phyloP scores from a whole-genome alignment of 2,888 invertebrate species.

The Folsomia candida region DNA sequence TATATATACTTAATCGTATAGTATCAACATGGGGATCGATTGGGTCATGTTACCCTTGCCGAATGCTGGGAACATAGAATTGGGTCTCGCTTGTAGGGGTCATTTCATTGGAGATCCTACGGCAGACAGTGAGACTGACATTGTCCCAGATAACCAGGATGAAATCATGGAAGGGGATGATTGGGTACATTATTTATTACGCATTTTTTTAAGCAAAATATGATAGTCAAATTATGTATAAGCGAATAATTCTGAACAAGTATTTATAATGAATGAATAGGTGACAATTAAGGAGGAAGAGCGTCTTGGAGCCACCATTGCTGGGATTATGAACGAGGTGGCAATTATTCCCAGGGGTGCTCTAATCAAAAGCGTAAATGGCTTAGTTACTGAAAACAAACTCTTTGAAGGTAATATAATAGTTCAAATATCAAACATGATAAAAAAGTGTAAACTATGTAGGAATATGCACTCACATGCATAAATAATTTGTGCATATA shows the following conservation, averaged over 20 bases:
- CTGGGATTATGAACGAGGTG: slow-evolving; percentile 70
- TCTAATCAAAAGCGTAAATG: slow-evolving; percentile 70
- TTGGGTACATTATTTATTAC: slow-evolving; percentile 31
- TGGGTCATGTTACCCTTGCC: slow-evolving; percentile 46
- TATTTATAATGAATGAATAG: slow-evolving; percentile 16
- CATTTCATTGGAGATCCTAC: slow-evolving; percentile 49
- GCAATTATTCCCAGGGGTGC: slow-evolving; percentile 76
- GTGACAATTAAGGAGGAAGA: slow-evolving; percentile 70
- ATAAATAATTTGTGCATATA: not conserved
- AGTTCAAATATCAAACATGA: not conserved
- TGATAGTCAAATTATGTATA: not conserved
- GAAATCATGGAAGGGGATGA: slow-evolving; percentile 46
- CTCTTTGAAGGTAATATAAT: slow-evolving; percentile 55
- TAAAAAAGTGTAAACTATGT: not conserved
- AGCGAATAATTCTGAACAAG: not conserved
- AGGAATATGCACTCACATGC: not conserved
- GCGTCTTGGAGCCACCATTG: slow-evolving; percentile 69
- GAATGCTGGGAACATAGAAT: slow-evolving; percentile 28
- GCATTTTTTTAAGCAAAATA: not conserved
- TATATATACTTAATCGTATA: slow-evolving; percentile 1
- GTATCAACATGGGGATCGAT: slow-evolving; percentile 42
- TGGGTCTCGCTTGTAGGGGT: slow-evolving; percentile 42
- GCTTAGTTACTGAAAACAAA: slow-evolving; percentile 69
- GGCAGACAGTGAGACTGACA: slow-evolving; percentile 44
- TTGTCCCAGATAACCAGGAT: slow-evolving; percentile 40